Percentiles rank a stretch among this genome's conserved stretches.
phyloP scores from a whole-genome alignment of 2,888 invertebrate genomes.

The Monopis laevigella region DNA sequence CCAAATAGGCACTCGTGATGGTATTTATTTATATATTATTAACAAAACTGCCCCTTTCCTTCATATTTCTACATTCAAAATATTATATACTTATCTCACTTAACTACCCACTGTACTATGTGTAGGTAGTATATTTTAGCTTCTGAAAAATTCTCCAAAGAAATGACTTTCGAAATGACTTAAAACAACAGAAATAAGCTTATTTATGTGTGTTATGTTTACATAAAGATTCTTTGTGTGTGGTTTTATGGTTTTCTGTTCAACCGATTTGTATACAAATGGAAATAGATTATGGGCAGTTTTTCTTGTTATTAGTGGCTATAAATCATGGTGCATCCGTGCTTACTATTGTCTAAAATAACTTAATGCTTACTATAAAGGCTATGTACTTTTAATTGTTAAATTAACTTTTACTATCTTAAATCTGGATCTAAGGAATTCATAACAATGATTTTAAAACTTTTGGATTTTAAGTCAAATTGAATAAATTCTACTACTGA shows the following conservation, averaged over 20 bases:
- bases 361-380: constrained; percentile 18
- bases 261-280: constrained; percentile 64
- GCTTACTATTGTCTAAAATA: constrained; percentile 48
- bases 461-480: no score
- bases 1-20: no score
- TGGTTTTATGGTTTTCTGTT: constrained; percentile 66
- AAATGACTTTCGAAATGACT: constrained; percentile 61
- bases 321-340: constrained; percentile 62
- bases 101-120: no score
- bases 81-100: no score
- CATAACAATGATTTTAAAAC: no score
- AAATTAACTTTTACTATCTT: no score
- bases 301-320: constrained; percentile 63
- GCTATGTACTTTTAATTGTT: no score
- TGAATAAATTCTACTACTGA: no score
- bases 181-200: constrained; percentile 62
- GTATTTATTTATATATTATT: no score
- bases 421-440: no score
- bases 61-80: no score
- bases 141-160: constrained; percentile 25
- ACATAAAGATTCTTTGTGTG: constrained; percentile 66
- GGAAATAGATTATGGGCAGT: constrained; percentile 66
- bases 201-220: constrained; percentile 63
- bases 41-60: no score
- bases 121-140: background rate